Percentiles rank a stretch among this genome's conserved stretches.
Conservation (phyloP, 2,888 invertebrate species). For the Cheilosia urbana region DNA sequence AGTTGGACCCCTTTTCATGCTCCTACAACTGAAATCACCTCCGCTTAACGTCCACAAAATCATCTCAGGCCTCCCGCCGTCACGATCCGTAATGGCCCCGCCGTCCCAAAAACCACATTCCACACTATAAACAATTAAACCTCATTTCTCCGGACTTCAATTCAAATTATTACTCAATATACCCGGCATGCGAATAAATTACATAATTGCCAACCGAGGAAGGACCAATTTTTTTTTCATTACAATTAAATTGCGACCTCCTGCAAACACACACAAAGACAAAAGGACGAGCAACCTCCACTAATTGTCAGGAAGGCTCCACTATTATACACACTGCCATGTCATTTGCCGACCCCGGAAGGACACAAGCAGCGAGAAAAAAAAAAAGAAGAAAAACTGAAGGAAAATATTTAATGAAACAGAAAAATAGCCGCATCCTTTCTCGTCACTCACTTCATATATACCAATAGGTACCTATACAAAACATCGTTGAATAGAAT, state of each 20-base stretch:
- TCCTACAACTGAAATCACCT: no score
- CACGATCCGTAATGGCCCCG: not conserved
- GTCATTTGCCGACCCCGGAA: constrained; percentile 49
- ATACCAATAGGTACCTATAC: no score
- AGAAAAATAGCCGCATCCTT: constrained; percentile 17
- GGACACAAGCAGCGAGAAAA: not conserved
- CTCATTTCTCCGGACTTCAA: constrained; percentile 7
- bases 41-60: no score
- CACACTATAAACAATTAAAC: not conserved
- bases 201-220: not conserved
- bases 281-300: constrained; percentile 15
- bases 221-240: constrained; percentile 25
- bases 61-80: no score
- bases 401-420: constrained; percentile 44
- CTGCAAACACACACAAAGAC: constrained; percentile 22
- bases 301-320: constrained; percentile 54
- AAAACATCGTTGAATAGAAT: constrained; percentile 30
- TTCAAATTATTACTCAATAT: constrained; percentile 39
- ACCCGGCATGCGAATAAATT: constrained; percentile 5
- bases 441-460: not conserved
- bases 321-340: constrained; percentile 9
- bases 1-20: no score
- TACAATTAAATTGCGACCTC: constrained; percentile 50
- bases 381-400: not conserved
- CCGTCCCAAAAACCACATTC: constrained; percentile 13